Evolutionary conservation across 2,888 invertebrate species (phyloP).

Genomic region (Pollenia amentaria): DNA sequence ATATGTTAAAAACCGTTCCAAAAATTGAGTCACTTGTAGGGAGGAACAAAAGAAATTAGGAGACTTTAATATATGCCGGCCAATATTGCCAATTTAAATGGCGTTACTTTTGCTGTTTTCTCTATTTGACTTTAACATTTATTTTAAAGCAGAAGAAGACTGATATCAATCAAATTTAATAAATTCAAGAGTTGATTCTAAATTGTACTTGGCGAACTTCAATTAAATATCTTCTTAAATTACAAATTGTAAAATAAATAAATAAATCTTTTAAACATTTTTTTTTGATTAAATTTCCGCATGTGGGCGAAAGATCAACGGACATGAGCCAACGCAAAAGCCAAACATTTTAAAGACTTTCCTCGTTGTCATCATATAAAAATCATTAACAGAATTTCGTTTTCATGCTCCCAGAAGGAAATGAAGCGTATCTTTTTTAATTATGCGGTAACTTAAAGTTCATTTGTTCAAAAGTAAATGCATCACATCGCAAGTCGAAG

Average conservation of each 20-base stretch:
- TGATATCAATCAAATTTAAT: no score
- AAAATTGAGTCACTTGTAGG: not conserved
- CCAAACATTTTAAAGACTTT: slow-evolving; percentile 20
- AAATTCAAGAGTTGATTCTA: not conserved
- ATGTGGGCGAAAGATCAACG: slow-evolving; percentile 60
- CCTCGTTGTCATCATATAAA: slow-evolving; percentile 18
- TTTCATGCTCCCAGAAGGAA: slow-evolving; percentile 59
- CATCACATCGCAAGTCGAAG: not conserved
- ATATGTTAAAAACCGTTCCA: slow-evolving; percentile 2
- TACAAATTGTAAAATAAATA: slow-evolving; percentile 52
- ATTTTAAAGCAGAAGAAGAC: no score
- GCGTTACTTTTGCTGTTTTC: no score
- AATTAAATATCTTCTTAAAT: slow-evolving; percentile 36
- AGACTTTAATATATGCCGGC: not conserved
- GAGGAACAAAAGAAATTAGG: slow-evolving; percentile 20
- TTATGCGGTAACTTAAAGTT: slow-evolving; percentile 70
- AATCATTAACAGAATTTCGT: slow-evolving; percentile 53
- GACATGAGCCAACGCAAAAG: slow-evolving; percentile 26
- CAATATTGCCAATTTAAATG: not conserved
- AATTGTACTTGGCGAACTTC: not conserved
- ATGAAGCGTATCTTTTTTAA: slow-evolving; percentile 72
- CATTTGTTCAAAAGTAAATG: slow-evolving; percentile 58
- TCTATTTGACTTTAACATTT: no score
- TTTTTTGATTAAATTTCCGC: not conserved
- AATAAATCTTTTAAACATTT: slow-evolving; percentile 45